A percentile compares a stretch with the other conserved stretches of the same genome.
These are phyloP conservation scores for Muraenolepis orangiensis DNA, from an alignment of 2,797 vertebrate species.

Conservation along the genomic window DNA sequence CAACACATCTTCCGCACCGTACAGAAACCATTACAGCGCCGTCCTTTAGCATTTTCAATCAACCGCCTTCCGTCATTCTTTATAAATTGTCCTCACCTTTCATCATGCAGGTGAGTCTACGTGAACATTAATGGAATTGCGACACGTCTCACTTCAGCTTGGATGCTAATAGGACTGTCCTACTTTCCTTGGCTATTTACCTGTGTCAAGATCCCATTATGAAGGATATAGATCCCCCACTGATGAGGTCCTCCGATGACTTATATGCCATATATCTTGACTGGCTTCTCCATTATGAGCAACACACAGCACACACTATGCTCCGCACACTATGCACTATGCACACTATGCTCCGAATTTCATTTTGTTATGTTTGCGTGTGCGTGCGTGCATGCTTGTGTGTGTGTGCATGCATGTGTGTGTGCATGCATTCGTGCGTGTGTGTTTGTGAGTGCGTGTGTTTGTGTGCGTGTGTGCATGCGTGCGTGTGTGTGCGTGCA, in stretches of 20 bases:
- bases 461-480: too few species aligned
- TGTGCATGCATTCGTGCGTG: neutral
- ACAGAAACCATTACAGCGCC: neutral
- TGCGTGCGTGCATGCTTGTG: neutral
- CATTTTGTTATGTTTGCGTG: neutral
- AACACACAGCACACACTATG: too few species aligned
- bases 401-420: neutral
- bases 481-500: too few species aligned
- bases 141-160: neutral
- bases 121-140: neutral
- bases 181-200: neutral
- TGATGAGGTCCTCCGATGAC: too few species aligned
- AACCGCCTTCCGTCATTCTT: neutral
- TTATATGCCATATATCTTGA: too few species aligned
- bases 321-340: too few species aligned
- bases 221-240: too few species aligned
- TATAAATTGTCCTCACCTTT: neutral
- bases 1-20: neutral
- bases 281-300: too few species aligned
- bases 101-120: too few species aligned
- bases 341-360: too few species aligned
- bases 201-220: neutral
- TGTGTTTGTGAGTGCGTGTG: too few species aligned
- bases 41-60: neutral
- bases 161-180: neutral